Percentiles rank a stretch among this genome's conserved stretches.
Conservation (phyloP, 2,113 vertebrate species). For the Chunga burmeisteri region DNA sequence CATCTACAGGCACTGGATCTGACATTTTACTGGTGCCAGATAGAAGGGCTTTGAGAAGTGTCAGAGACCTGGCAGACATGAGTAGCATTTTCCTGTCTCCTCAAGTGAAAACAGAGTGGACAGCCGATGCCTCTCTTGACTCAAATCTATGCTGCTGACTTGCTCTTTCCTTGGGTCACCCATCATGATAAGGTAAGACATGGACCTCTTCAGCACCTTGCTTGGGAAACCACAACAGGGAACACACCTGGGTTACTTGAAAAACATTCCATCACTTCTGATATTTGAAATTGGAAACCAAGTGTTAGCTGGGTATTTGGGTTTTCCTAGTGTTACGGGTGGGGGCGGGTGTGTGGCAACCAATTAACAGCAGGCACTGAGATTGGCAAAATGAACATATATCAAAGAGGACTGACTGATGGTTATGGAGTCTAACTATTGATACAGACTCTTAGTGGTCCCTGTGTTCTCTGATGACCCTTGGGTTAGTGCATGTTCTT, state of each 20-base stretch:
- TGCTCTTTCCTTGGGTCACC: background rate
- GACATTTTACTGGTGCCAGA: background rate
- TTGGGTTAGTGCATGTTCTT: background rate
- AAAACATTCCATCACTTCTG: background rate
- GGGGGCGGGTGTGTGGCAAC: background rate
- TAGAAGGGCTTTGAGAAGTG: background rate
- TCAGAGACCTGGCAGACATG: background rate
- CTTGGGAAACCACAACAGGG: background rate
- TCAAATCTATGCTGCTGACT: background rate
- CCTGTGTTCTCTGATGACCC: background rate
- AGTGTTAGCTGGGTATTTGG: background rate
- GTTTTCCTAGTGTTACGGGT: background rate
- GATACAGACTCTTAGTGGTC: background rate
- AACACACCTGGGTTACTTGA: background rate
- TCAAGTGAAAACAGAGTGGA: background rate
- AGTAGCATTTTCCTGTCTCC: background rate
- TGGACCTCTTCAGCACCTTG: background rate
- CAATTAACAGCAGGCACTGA: background rate
- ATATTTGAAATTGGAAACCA: background rate
- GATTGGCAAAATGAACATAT: background rate
- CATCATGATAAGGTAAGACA: background rate
- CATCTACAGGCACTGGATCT: background rate
- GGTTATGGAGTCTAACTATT: background rate
- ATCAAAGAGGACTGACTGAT: background rate
- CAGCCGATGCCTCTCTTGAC: fast-evolving